Percentiles rank a stretch among this genome's conserved stretches.
These are phyloP conservation scores for Euzophera pinguis DNA, from an alignment of 2,888 invertebrate genomes.

Conservation along the genomic window DNA sequence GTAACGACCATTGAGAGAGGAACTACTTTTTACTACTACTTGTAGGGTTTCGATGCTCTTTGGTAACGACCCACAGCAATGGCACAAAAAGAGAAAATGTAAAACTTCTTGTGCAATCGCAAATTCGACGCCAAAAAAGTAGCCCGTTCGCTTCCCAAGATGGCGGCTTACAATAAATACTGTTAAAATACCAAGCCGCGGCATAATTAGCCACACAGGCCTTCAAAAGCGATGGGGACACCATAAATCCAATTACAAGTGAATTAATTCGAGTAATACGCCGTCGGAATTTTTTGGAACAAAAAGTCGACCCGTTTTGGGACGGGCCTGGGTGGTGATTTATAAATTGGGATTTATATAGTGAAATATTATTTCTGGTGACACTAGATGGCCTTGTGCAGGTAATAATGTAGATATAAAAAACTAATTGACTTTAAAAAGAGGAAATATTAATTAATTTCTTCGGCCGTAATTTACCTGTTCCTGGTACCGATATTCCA, in stretches of 20 bases:
- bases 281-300: slow-evolving; percentile 31
- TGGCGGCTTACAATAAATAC: slow-evolving; percentile 52
- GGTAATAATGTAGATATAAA: neutral
- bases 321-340: slow-evolving; percentile 1
- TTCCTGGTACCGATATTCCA: no score
- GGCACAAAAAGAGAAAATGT: neutral
- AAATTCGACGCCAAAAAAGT: neutral
- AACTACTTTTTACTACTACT: no score
- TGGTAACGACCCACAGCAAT: neutral
- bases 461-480: no score
- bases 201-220: slow-evolving; percentile 64
- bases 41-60: no score
- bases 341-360: slow-evolving; percentile 1
- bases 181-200: slow-evolving; percentile 52
- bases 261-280: slow-evolving; percentile 63
- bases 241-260: slow-evolving; percentile 69
- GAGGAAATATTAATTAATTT: no score
- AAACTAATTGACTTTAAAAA: neutral
- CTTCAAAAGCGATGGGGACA: slow-evolving; percentile 24
- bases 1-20: no score
- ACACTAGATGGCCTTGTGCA: neutral
- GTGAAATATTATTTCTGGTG: neutral
- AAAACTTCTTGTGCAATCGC: neutral
- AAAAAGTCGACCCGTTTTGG: slow-evolving; percentile 19
- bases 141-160: slow-evolving; percentile 26